Conservation (phyloP, 2,797 vertebrate species). For the Aselliscus stoliczkanus region DNA sequence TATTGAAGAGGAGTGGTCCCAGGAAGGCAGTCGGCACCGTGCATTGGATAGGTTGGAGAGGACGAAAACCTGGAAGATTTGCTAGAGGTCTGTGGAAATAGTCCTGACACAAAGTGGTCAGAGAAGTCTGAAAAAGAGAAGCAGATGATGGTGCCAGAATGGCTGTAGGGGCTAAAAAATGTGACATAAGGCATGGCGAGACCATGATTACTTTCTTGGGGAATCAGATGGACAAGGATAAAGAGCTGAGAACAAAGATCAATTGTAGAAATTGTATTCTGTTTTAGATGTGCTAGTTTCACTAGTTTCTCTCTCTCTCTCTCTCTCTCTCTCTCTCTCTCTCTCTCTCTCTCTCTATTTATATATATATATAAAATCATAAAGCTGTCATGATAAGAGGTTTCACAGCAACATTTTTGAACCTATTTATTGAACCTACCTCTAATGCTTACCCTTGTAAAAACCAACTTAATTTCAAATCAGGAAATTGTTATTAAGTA, state of each 20-base stretch:
- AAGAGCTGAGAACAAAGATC: neutral
- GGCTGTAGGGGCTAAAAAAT: neutral
- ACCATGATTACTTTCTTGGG: neutral
- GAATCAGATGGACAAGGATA: neutral
- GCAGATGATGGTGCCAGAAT: neutral
- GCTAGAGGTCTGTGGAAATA: too few species aligned
- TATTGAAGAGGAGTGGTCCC: neutral
- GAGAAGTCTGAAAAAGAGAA: neutral
- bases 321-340: neutral
- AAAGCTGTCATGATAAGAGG: neutral
- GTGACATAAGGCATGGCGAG: neutral
- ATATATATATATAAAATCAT: too few species aligned
- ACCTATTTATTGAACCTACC: neutral
- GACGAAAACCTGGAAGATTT: neutral
- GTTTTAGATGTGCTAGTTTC: neutral
- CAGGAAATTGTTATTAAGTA: neutral
- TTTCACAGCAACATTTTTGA: neutral
- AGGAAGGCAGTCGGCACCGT: neutral
- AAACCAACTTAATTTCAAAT: slow-evolving; percentile 42
- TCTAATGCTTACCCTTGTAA: neutral
- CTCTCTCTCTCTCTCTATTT: neutral
- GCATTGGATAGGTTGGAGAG: neutral
- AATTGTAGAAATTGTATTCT: neutral
- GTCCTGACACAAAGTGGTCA: neutral
- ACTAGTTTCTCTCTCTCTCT: neutral